Conservation (phyloP, 2,888 invertebrate genomes). For the Euzetes globulus region DNA sequence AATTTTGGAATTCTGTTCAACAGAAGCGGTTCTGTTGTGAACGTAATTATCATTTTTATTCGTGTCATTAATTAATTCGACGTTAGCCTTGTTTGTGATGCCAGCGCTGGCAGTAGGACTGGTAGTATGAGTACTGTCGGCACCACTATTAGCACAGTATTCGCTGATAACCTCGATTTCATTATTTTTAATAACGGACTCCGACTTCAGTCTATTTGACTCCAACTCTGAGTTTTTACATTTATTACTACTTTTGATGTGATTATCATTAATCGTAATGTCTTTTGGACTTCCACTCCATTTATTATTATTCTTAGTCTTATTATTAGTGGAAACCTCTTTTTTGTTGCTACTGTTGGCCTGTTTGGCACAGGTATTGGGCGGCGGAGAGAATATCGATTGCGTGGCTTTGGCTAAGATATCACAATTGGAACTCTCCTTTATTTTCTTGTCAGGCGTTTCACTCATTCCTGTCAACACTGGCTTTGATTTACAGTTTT, state of each 20-base stretch:
- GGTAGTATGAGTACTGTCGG: not conserved
- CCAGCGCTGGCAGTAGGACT: not conserved
- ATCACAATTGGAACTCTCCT: constrained; percentile 39
- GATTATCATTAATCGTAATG: not conserved
- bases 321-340: not conserved
- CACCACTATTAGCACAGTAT: constrained; percentile 18
- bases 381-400: constrained; percentile 45
- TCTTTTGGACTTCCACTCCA: not conserved
- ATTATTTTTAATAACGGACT: not conserved
- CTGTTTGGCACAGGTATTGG: not conserved
- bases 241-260: not conserved
- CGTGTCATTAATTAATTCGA: constrained; percentile 16
- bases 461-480: not conserved
- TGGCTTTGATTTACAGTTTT: not conserved
- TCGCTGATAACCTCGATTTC: constrained; percentile 1
- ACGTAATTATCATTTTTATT: constrained; percentile 19
- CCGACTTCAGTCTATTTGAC: not conserved
- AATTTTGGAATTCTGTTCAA: constrained; percentile 2
- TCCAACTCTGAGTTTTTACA: not conserved
- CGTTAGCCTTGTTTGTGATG: constrained; percentile 12
- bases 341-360: not conserved
- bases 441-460: not conserved
- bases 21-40: constrained; percentile 1
- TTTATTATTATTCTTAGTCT: not conserved
- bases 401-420: constrained; percentile 49